These are phyloP conservation scores for Acronicta alni DNA, from an alignment of 2,888 invertebrate species.

Conservation along the genomic window DNA sequence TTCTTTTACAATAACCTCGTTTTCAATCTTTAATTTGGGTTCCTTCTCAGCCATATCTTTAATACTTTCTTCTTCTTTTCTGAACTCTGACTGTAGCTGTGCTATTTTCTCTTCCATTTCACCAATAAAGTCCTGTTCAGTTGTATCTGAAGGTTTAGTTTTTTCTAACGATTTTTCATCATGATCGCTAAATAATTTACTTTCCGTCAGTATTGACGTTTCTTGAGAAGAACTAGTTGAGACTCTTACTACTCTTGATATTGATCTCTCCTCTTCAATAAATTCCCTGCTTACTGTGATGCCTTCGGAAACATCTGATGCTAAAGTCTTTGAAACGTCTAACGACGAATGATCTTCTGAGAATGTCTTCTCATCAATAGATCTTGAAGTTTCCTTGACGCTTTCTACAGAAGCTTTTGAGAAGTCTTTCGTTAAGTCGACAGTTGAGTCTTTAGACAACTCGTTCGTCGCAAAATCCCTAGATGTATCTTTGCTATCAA, in stretches of 20 bases:
- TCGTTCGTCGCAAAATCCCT: constrained; percentile 87
- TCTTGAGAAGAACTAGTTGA: constrained; percentile 82
- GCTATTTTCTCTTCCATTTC: constrained; percentile 74
- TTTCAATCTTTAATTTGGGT: constrained; percentile 37
- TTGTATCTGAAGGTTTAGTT: constrained; percentile 67
- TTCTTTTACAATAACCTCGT: constrained; percentile 48
- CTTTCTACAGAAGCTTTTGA: constrained; percentile 86
- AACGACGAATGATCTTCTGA: constrained; percentile 87
- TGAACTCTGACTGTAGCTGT: constrained; percentile 70
- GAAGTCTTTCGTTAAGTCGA: constrained; percentile 82
- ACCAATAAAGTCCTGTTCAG: constrained; percentile 71
- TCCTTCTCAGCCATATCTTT: constrained; percentile 44
- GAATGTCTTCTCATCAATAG: constrained; percentile 85
- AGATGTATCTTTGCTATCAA: constrained; percentile 86
- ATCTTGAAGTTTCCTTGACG: constrained; percentile 83
- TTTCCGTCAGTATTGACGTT: constrained; percentile 82
- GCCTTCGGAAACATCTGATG: constrained; percentile 84
- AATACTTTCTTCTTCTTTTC: constrained; percentile 67
- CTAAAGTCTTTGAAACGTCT: constrained; percentile 85
- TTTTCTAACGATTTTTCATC: constrained; percentile 77
- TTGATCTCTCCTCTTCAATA: constrained; percentile 79
- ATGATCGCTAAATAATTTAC: constrained; percentile 79
- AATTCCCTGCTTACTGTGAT: constrained; percentile 81
- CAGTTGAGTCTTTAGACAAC: constrained; percentile 85
- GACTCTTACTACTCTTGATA: constrained; percentile 72